Conservation (phyloP, 2,113 vertebrate species). For the Boulengeromyrus knoepffleri region DNA sequence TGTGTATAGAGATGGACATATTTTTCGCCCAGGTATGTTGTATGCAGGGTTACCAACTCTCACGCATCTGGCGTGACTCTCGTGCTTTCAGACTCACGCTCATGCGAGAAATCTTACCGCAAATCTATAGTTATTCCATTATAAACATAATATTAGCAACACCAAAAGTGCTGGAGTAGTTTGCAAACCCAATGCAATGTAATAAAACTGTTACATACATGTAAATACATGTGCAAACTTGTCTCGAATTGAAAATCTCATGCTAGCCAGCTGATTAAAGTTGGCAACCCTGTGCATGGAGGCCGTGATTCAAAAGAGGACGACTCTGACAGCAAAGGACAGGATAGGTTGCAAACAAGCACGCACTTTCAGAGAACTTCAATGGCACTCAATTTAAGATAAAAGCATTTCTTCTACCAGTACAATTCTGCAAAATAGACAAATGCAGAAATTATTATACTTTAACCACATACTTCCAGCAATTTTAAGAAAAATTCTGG, state of each 20-base stretch:
- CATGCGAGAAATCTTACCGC: neutral
- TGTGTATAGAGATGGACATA: neutral
- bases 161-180: neutral
- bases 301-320: neutral
- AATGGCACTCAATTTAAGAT: neutral
- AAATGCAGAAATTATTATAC: neutral
- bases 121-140: neutral
- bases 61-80: too few species aligned
- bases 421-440: too few species aligned
- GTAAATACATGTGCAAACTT: neutral
- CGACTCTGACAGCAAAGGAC: neutral
- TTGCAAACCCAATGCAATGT: neutral
- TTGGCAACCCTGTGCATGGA: neutral
- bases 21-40: neutral
- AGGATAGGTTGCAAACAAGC: neutral
- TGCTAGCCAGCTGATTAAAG: neutral
- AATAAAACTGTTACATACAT: neutral
- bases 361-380: neutral
- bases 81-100: neutral
- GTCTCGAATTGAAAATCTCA: neutral
- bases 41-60: too few species aligned
- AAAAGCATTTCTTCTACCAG: neutral
- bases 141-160: neutral
- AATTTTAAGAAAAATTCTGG: too few species aligned
- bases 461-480: neutral